Base-by-base conservation (phyloP, 2,888 invertebrate species). In the Sisyra nigra region DNA sequence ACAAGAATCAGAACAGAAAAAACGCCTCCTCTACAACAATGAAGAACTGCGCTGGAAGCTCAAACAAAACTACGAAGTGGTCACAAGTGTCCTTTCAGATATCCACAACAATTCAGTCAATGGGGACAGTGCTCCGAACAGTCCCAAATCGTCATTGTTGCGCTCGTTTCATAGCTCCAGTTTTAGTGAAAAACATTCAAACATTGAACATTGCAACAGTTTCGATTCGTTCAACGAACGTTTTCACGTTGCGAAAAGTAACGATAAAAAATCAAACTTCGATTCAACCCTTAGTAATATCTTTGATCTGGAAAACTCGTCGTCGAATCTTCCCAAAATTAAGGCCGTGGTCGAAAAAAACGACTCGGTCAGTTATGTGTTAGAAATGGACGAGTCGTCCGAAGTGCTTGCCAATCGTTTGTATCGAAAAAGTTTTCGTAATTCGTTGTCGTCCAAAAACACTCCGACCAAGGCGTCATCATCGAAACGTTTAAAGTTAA, bases 21-120 rank as follows among this genome's bases (percentile, higher is more conserved):
- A 81, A 47, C 69, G 87, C 2, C 63, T 89, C 38, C 74, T 76
- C 1, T 81, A 84, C 55, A 76, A 84, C 56, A 91, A 89, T 57
- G 93, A 93, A 63, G 87, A 91, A 61, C 69, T 92, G 2, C 74
- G 84, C 53, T 93, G 87, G 76, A 83, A 83, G 56, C 69, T 92
- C 45, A 72, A 82, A 54, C 85, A 87, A 59, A 85, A 83, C 58
- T 80, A 79, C 44, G 81, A 85, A 62, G 80, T 84, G 36, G 67
- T 71, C 13, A 59, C 55, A 29, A 62, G 61, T 40, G 7, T 40
- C n/a, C 8, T 40, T 3, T 34, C 41, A 18, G 14, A 18, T 18
- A 34, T 41, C 29, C 44, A 41, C 37, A 46, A 56, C 57, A 18
- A 60, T 59, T 48, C 58, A 57, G 44, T 49, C 55, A 32, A 53